A percentile compares a stretch with the other conserved stretches of the same genome.
Conservation (phyloP, 2,888 invertebrate genomes). For the Folsomia candida region DNA sequence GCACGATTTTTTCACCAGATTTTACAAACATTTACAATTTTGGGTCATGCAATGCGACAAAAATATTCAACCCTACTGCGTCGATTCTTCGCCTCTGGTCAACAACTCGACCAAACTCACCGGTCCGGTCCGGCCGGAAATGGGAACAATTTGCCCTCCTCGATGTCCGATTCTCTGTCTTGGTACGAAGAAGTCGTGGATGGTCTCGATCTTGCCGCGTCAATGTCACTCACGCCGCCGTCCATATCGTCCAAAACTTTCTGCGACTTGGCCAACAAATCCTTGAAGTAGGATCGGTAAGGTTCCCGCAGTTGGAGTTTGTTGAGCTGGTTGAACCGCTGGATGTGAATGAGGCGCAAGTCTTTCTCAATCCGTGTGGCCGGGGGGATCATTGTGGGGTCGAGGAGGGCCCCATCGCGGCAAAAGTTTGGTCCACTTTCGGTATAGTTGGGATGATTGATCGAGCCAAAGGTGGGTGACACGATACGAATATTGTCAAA, state of each 20-base stretch:
- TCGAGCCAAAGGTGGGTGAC: conserved; percentile 28
- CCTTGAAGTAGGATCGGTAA: conserved; percentile 30
- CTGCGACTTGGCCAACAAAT: conserved; percentile 20
- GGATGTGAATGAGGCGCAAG: conserved; percentile 19
- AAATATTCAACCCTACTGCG: too few species aligned
- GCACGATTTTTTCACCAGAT: too few species aligned
- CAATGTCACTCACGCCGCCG: too few species aligned
- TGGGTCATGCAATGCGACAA: too few species aligned
- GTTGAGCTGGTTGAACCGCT: conserved; percentile 24
- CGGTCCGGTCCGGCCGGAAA: not conserved
- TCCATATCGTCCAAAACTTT: too few species aligned
- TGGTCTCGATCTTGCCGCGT: too few species aligned
- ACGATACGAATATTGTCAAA: conserved; percentile 28
- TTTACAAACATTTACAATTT: too few species aligned
- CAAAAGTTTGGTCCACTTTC: conserved; percentile 28
- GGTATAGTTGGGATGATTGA: conserved; percentile 33
- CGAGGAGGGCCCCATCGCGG: conserved; percentile 18
- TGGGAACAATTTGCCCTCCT: not conserved
- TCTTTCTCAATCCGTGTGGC: conserved; percentile 24
- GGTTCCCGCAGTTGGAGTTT: conserved; percentile 12
- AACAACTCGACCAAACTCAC: not conserved
- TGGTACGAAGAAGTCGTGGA: too few species aligned
- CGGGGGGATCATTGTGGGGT: conserved; percentile 17
- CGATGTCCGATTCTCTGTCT: too few species aligned
- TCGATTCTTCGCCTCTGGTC: too few species aligned